phyloP scores from a whole-genome alignment of 64 coral and sea anemone genomes.

The Pocillopora verrucosa region DNA sequence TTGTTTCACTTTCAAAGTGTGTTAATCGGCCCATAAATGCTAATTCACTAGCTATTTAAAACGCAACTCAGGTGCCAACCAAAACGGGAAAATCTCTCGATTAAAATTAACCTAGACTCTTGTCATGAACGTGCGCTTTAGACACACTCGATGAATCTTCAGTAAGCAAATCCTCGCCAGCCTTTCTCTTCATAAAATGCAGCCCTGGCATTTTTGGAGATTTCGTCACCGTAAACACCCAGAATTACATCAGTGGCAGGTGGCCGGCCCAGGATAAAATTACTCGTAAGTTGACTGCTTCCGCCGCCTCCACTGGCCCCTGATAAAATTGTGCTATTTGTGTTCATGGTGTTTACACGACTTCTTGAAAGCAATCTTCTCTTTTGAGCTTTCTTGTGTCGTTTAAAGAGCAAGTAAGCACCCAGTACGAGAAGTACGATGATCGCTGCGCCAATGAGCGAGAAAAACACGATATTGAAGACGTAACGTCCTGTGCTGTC shows the following conservation, averaged over 20 bases:
- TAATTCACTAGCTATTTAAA: neutral
- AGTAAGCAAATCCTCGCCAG: conserved; percentile 25
- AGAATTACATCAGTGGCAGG: conserved; percentile 39
- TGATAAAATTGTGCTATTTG: conserved; percentile 22
- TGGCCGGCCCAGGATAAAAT: conserved; percentile 39
- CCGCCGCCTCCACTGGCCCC: neutral
- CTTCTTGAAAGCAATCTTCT: conserved; percentile 6
- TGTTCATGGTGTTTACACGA: conserved; percentile 4
- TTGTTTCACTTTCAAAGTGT: neutral
- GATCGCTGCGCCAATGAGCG: conserved; percentile 23
- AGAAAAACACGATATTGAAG: conserved; percentile 31
- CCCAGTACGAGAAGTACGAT: neutral
- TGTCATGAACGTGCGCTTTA: neutral
- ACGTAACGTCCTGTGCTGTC: conserved; percentile 24
- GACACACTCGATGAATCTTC: neutral
- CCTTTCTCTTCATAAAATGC: conserved; percentile 35
- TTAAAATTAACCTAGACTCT: neutral
- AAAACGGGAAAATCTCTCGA: neutral
- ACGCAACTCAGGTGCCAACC: neutral
- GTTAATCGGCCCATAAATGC: neutral
- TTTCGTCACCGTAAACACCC: conserved; percentile 33
- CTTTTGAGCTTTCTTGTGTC: conserved; percentile 23
- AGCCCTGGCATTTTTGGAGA: conserved; percentile 15
- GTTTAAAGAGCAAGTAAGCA: conserved; percentile 16
- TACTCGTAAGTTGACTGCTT: neutral